phyloP scores from a whole-genome alignment of 2,113 vertebrate species.

The Tachuris rubrigastra region DNA sequence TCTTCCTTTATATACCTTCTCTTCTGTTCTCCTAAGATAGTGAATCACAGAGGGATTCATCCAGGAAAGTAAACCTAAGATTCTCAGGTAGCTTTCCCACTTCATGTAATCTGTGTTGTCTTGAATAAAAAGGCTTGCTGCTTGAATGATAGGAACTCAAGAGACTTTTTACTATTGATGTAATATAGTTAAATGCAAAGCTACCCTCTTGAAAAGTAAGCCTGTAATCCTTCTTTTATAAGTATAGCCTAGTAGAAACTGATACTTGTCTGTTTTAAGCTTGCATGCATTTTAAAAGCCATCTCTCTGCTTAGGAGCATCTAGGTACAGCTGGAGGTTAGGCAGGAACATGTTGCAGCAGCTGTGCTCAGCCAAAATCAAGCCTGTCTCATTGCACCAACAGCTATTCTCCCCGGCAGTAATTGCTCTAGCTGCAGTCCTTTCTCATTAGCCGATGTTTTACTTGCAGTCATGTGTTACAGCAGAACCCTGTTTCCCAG shows the following conservation, averaged over 20 bases:
- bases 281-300: background rate
- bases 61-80: background rate
- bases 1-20: background rate
- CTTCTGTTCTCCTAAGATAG: background rate
- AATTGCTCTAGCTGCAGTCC: background rate
- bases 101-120: background rate
- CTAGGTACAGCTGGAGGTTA: background rate
- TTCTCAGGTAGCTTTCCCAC: background rate
- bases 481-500: background rate
- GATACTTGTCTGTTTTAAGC: background rate
- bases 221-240: slow-evolving; percentile 1
- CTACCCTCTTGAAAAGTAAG: background rate
- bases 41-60: background rate
- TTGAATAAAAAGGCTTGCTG: background rate
- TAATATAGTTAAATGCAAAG: slow-evolving; percentile 7
- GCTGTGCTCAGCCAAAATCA: background rate
- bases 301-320: background rate
- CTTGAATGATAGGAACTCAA: background rate
- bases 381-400: background rate
- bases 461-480: background rate
- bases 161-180: slow-evolving; percentile 4
- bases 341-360: background rate
- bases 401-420: background rate
- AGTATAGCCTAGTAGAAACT: background rate
- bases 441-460: background rate